phyloP scores from a whole-genome alignment of 2,797 vertebrate species.

The Pangasius djambal region DNA sequence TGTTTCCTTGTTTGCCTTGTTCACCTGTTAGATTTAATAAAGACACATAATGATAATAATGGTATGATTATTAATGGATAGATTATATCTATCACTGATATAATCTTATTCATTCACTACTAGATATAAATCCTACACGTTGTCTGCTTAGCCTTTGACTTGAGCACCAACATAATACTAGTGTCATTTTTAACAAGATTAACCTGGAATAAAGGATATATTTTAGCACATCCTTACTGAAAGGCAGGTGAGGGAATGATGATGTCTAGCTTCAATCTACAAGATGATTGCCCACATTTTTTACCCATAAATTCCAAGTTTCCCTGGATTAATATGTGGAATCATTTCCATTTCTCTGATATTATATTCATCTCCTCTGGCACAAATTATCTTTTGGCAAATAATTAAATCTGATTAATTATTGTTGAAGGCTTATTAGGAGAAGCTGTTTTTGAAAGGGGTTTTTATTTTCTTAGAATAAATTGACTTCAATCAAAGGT shows the following conservation, averaged over 20 bases:
- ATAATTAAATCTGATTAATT: not conserved
- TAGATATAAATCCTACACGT: not conserved
- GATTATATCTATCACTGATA: not conserved
- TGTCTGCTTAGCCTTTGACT: not conserved
- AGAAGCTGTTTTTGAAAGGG: not conserved
- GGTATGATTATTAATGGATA: not conserved
- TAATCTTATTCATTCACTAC: not conserved
- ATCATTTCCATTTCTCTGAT: not conserved
- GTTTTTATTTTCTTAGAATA: not conserved
- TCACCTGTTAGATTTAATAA: not conserved
- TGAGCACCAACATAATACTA: not conserved
- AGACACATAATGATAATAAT: not conserved
- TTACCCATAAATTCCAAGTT: not conserved
- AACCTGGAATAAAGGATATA: not conserved
- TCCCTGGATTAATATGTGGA: not conserved
- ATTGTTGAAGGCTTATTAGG: not conserved
- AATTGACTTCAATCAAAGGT: not conserved
- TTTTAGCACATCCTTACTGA: not conserved
- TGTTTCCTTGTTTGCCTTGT: not conserved
- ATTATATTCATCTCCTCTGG: not conserved
- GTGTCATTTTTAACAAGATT: not conserved
- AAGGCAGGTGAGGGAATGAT: not conserved
- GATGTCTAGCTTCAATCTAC: not conserved
- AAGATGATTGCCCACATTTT: not conserved
- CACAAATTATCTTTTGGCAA: not conserved